These are phyloP conservation scores for Siniperca chuatsi DNA, from an alignment of 2,113 vertebrate species.

Conservation along the genomic window DNA sequence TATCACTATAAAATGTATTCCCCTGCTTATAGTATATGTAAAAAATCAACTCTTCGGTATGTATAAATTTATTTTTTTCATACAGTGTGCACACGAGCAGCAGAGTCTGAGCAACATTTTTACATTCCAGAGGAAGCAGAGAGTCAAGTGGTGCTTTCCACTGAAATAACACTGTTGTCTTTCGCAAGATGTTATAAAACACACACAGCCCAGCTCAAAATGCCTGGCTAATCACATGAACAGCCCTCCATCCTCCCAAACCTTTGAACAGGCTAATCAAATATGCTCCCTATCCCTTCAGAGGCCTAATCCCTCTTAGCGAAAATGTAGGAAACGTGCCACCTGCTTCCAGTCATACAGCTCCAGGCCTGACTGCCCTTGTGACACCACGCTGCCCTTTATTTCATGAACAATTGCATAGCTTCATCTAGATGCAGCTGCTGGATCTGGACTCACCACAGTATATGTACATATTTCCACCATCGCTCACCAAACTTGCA, in stretches of 20 bases:
- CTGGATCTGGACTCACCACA: slow-evolving; percentile 15
- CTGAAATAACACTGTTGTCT: slow-evolving; percentile 38
- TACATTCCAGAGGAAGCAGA: slow-evolving; percentile 16
- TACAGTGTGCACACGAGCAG: neutral
- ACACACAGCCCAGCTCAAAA: slow-evolving; percentile 61
- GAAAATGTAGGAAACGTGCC: slow-evolving; percentile 68
- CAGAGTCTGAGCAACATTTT: neutral
- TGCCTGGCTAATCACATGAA: slow-evolving; percentile 65
- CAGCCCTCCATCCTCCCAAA: slow-evolving; percentile 42
- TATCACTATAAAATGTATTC: neutral
- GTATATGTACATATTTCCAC: slow-evolving; percentile 6
- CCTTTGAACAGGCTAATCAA: slow-evolving; percentile 66
- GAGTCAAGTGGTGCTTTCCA: neutral
- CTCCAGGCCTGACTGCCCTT: slow-evolving; percentile 64
- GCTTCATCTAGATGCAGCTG: slow-evolving; percentile 39
- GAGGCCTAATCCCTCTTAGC: slow-evolving; percentile 75
- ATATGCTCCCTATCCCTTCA: slow-evolving; percentile 59
- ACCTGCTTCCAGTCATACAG: slow-evolving; percentile 69
- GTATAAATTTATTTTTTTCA: neutral
- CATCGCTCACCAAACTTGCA: neutral
- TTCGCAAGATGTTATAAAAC: slow-evolving; percentile 61
- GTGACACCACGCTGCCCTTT: slow-evolving; percentile 67
- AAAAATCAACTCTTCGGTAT: neutral
- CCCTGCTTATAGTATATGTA: neutral
- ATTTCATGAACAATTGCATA: slow-evolving; percentile 69